phyloP scores from a whole-genome alignment of 2,888 invertebrate species.

The Petrolisthes cinctipes region DNA sequence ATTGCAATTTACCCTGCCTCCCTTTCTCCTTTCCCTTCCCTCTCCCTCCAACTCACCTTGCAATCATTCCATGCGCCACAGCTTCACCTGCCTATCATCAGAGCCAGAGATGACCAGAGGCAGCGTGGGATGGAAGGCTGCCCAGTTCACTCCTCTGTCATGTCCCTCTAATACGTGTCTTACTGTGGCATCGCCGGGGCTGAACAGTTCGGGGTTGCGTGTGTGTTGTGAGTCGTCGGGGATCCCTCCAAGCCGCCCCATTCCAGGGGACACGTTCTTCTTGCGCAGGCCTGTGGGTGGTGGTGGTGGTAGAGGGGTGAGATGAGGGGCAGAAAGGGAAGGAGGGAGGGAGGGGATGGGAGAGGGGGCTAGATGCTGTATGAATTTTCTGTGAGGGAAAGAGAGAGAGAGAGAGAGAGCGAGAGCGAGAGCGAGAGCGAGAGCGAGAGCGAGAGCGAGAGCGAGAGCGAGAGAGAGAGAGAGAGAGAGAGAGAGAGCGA shows the following conservation, averaged over 20 bases:
- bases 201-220: slow-evolving; percentile 87
- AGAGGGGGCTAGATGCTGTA: neutral
- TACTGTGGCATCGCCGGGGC: slow-evolving; percentile 92
- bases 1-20: too few species aligned
- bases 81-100: slow-evolving; percentile 96
- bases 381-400: too few species aligned
- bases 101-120: slow-evolving; percentile 97
- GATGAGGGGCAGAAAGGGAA: neutral
- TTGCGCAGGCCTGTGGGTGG: slow-evolving; percentile 80
- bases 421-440: slow-evolving; percentile 4
- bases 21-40: neutral
- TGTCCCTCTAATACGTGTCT: slow-evolving; percentile 93
- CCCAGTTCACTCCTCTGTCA: slow-evolving; percentile 99
- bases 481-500: neutral
- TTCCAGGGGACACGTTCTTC: slow-evolving; percentile 97
- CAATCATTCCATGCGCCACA: slow-evolving; percentile 99
- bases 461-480: neutral
- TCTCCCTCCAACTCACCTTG: slow-evolving; percentile 74
- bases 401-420: neutral
- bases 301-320: neutral
- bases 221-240: slow-evolving; percentile 77
- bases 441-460: neutral
- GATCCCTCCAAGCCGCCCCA: slow-evolving; percentile 84
- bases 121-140: slow-evolving; percentile 92
- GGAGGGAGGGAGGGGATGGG: neutral